A percentile compares a stretch with the other conserved stretches of the same genome.
phyloP scores from a whole-genome alignment of 1,140 invertebrate species.

The Phymastichus coffea region DNA sequence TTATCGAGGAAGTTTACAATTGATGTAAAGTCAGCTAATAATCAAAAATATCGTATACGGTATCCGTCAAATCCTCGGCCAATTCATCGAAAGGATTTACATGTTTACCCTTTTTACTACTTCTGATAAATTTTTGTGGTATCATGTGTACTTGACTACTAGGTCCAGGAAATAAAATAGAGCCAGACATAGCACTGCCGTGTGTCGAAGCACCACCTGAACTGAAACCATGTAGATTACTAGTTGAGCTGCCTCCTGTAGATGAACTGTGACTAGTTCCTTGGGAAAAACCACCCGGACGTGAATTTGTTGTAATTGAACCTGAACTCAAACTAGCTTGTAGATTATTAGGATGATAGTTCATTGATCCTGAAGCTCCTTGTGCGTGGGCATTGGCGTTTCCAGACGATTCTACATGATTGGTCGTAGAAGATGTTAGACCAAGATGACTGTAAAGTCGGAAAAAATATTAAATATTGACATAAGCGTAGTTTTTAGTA shows the following conservation, averaged over 20 bases:
- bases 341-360: slow-evolving; percentile 27
- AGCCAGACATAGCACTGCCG: slow-evolving; percentile 35
- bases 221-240: slow-evolving; percentile 32
- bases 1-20: too few species aligned
- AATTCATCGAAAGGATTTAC: slow-evolving; percentile 8
- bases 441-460: slow-evolving; percentile 6
- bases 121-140: slow-evolving; percentile 39
- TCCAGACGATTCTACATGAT: slow-evolving; percentile 32
- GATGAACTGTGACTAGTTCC: slow-evolving; percentile 33
- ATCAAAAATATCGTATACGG: slow-evolving; percentile 20
- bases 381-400: slow-evolving; percentile 37
- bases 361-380: slow-evolving; percentile 31
- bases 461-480: too few species aligned
- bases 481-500: too few species aligned
- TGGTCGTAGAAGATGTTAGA: slow-evolving; percentile 31
- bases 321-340: slow-evolving; percentile 37
- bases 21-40: neutral
- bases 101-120: slow-evolving; percentile 9
- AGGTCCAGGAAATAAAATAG: slow-evolving; percentile 29
- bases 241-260: slow-evolving; percentile 28
- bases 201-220: slow-evolving; percentile 26
- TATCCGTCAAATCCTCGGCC: slow-evolving; percentile 31
- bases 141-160: slow-evolving; percentile 27
- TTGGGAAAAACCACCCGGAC: slow-evolving; percentile 30
- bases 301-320: slow-evolving; percentile 32